A percentile compares a stretch with the other conserved stretches of the same genome.
phyloP scores from a whole-genome alignment of 2,888 invertebrate genomes.

The Lycaena phlaeas region DNA sequence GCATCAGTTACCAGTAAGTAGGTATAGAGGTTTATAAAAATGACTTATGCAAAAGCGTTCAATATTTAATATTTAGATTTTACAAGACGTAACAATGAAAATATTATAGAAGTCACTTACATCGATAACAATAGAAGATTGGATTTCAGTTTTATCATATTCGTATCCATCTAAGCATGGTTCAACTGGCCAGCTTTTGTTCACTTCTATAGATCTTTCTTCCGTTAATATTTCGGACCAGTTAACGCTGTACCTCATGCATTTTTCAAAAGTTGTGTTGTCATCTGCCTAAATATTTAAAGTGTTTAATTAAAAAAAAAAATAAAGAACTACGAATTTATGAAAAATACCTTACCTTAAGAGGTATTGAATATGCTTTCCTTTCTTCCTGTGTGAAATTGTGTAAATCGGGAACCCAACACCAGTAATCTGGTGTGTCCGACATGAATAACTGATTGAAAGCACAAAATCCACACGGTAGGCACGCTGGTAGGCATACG shows the following conservation, averaged over 20 bases:
- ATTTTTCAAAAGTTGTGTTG: slow-evolving; percentile 76
- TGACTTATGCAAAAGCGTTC: too few species aligned
- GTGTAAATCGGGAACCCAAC: slow-evolving; percentile 79
- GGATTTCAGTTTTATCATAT: slow-evolving; percentile 78
- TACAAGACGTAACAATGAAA: too few species aligned
- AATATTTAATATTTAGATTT: too few species aligned
- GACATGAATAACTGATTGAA: slow-evolving; percentile 96
- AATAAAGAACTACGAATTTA: neutral
- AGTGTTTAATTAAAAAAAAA: neutral
- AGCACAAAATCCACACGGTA: slow-evolving; percentile 93
- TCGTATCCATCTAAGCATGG: slow-evolving; percentile 85
- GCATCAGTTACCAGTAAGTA: too few species aligned
- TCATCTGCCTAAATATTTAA: slow-evolving; percentile 33
- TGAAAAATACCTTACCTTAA: slow-evolving; percentile 25
- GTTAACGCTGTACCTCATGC: slow-evolving; percentile 80
- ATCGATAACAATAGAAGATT: slow-evolving; percentile 88
- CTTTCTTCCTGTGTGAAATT: slow-evolving; percentile 73
- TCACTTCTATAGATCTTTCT: slow-evolving; percentile 33
- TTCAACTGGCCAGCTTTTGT: slow-evolving; percentile 77
- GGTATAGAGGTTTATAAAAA: too few species aligned
- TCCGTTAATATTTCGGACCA: slow-evolving; percentile 74
- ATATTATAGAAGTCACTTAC: too few species aligned
- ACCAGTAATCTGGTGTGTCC: slow-evolving; percentile 90
- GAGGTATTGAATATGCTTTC: slow-evolving; percentile 78
- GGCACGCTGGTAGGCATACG: slow-evolving; percentile 89